Base-by-base conservation (phyloP, 2,797 vertebrate species). In the Centroberyx gerrardi region DNA sequence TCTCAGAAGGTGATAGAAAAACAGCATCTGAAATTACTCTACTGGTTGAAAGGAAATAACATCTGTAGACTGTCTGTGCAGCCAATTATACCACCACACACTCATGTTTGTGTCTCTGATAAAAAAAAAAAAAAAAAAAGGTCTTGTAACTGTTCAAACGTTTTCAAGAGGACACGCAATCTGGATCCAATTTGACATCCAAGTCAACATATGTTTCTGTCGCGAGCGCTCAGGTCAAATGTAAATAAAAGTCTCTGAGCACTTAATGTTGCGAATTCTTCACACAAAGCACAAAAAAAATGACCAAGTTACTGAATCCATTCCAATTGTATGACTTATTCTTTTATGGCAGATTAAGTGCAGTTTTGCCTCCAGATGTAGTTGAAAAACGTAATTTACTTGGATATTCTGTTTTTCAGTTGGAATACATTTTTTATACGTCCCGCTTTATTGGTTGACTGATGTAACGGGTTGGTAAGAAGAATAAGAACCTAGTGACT, bases 131-230 rank as follows among this genome's bases (percentile, higher is more conserved):
- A 85, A 74, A 75, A 75, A 82, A 29, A 17, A 74, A 76, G 68
- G 72, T 88, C 82, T 80, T 68, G 85, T 86, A 90, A 89, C 72
- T 82, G 80, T 90, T 92, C 83, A 90, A 93, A 92, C 66, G 72
- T 75, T 85, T 87, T 69, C 38, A 40, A 82, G 84, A 89, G 69
- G 83, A 91, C 83, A 44, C n/a, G 1, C 81, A 89, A 87, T 93
- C 91, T 93, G 92, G 90, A 81, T 91, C 82, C 87, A 92, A 92
- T 93, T 91, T 88, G 84, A 90, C 87, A 80, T 85, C 84, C 84
- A 61, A 87, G 86, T 88, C 79, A 81, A 83, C 91, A 90, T 77
- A 80, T 90, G 91, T 87, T 88, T 88, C 86, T 84, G 82, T 90
- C 75, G 69, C 71, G 14, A 70, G 80, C 81, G 72, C 74, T 88